Percentiles rank a stretch among this genome's conserved stretches.
phyloP scores from a whole-genome alignment of 2,113 vertebrate genomes.

The Cynocephalus volans region DNA sequence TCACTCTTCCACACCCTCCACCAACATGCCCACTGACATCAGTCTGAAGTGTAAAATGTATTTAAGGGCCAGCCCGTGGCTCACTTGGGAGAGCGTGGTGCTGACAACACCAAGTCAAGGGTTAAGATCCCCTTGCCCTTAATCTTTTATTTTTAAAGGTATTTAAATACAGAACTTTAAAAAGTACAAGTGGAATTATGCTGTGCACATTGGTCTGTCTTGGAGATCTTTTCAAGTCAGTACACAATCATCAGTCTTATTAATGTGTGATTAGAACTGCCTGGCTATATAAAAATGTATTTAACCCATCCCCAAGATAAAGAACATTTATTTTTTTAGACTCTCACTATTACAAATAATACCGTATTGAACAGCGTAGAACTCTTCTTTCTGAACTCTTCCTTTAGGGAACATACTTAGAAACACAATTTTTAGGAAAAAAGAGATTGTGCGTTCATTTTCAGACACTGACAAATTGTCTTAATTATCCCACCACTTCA shows the following conservation, averaged over 20 bases:
- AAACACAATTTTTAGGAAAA: background rate
- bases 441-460: background rate
- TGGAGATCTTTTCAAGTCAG: background rate
- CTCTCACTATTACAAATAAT: background rate
- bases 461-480: background rate
- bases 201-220: accelerated
- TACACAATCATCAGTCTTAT: background rate
- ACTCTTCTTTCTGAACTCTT: background rate
- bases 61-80: too few relatives aligned
- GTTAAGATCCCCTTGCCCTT: too few relatives aligned
- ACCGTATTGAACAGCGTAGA: background rate
- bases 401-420: background rate
- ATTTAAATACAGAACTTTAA: background rate
- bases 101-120: too few relatives aligned
- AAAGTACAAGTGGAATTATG: background rate
- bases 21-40: accelerated
- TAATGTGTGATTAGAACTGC: background rate
- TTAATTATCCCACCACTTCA: background rate
- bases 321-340: background rate
- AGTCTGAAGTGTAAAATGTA: background rate
- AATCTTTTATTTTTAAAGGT: too few relatives aligned
- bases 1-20: accelerated
- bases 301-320: background rate
- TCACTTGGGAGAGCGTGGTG: too few relatives aligned
- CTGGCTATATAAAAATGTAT: background rate